Evolutionary conservation across 2,797 vertebrate genomes (phyloP).

Genomic region (Girardinus metallicus): DNA sequence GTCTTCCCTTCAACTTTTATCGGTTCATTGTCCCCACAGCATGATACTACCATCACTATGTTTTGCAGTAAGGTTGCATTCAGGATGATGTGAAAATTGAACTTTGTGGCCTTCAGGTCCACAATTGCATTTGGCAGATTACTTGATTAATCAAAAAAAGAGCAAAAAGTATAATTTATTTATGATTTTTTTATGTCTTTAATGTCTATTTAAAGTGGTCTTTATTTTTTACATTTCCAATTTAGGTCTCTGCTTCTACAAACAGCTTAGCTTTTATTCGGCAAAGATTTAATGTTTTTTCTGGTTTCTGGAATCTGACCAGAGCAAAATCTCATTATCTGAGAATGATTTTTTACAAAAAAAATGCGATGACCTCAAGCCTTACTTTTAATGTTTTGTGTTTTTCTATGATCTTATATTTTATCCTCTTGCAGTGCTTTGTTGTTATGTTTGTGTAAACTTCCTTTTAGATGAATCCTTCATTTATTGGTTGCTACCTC

Average conservation of each 20-base stretch:
- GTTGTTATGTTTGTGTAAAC: not conserved
- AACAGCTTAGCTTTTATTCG: too few species aligned
- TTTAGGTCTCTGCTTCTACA: too few species aligned
- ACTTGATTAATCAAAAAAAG: not conserved
- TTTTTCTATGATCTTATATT: not conserved
- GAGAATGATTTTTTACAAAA: too few species aligned
- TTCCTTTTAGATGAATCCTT: not conserved
- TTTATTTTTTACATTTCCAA: too few species aligned
- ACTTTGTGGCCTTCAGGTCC: not conserved
- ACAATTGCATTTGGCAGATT: not conserved
- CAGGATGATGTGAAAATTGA: not conserved
- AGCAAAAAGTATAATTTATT: not conserved
- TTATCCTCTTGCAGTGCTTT: not conserved
- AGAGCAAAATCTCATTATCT: too few species aligned
- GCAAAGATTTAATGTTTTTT: too few species aligned
- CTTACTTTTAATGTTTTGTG: not conserved
- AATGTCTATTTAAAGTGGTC: too few species aligned
- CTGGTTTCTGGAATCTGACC: too few species aligned
- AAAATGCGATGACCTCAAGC: too few species aligned
- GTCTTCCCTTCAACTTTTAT: not conserved
- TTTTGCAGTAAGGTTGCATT: not conserved
- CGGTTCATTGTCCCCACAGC: not conserved
- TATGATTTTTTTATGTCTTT: not conserved
- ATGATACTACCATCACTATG: not conserved
- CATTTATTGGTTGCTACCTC: not conserved